Conservation (phyloP, 1,140 invertebrate genomes). For the Solenopsis invicta region DNA sequence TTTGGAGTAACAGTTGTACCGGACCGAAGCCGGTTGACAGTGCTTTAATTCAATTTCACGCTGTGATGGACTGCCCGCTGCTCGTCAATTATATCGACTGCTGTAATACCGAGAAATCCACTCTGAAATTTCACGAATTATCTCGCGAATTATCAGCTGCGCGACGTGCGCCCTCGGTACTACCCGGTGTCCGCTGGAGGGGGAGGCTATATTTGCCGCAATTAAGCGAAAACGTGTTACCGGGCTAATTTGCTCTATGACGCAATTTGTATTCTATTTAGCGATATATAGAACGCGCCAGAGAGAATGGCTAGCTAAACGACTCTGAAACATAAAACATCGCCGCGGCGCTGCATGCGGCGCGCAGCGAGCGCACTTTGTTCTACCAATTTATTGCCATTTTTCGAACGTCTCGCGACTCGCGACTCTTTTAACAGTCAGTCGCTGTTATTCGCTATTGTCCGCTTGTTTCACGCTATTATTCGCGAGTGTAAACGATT, state of each 20-base stretch:
- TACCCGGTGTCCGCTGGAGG: background rate
- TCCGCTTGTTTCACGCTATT: constrained; percentile 20
- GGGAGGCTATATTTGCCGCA: constrained; percentile 45
- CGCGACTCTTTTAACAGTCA: background rate
- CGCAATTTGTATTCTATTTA: constrained; percentile 65
- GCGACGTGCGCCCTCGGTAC: background rate
- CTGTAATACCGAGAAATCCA: constrained; percentile 49
- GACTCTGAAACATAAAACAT: constrained; percentile 2
- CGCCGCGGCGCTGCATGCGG: too few relatives aligned
- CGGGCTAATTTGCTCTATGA: constrained; percentile 60
- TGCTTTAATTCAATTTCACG: constrained; percentile 68
- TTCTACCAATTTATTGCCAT: background rate
- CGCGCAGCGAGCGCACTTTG: background rate
- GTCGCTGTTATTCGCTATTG: constrained; percentile 22
- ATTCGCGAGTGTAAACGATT: constrained; percentile 1
- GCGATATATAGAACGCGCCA: constrained; percentile 27
- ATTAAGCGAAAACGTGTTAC: constrained; percentile 65
- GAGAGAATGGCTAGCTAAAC: constrained; percentile 7
- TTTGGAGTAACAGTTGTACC: constrained; percentile 51
- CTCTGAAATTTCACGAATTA: constrained; percentile 62
- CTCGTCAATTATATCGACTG: constrained; percentile 51
- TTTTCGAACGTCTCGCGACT: background rate
- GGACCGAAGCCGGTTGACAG: constrained; percentile 16
- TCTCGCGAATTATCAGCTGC: constrained; percentile 57
- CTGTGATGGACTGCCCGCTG: constrained; percentile 30